phyloP scores from a whole-genome alignment of 2,888 invertebrate genomes.

The Deroplatys truncata region DNA sequence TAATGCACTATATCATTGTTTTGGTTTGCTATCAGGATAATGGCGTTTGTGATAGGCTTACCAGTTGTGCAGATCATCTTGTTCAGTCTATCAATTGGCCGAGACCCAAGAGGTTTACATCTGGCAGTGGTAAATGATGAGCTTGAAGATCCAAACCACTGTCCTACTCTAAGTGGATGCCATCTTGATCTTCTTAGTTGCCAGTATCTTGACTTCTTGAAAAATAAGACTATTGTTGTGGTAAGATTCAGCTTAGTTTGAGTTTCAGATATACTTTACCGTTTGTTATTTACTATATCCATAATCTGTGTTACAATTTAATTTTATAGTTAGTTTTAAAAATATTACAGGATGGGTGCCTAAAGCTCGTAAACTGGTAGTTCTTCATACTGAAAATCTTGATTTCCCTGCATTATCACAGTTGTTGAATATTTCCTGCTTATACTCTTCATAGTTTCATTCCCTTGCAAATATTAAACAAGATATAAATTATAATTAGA shows the following conservation, averaged over 20 bases:
- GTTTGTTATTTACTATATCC: too few relatives aligned
- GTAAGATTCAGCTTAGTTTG: slow-evolving; percentile 47
- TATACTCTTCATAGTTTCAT: too few relatives aligned
- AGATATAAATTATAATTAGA: too few relatives aligned
- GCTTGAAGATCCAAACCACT: slow-evolving; percentile 44
- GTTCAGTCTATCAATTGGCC: slow-evolving; percentile 86
- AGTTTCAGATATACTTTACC: neutral
- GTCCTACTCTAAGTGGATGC: slow-evolving; percentile 50
- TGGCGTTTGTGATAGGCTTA: slow-evolving; percentile 79
- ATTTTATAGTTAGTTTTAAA: too few relatives aligned
- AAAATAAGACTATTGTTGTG: slow-evolving; percentile 61
- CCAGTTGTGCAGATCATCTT: slow-evolving; percentile 82
- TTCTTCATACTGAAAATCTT: too few relatives aligned
- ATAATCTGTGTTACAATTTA: too few relatives aligned
- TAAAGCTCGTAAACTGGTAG: too few relatives aligned
- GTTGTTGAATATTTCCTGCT: too few relatives aligned
- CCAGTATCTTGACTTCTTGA: slow-evolving; percentile 66
- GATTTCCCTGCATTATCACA: too few relatives aligned
- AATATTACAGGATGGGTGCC: too few relatives aligned
- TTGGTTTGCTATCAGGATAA: slow-evolving; percentile 52
- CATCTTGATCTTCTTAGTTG: slow-evolving; percentile 69
- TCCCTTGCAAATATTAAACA: too few relatives aligned
- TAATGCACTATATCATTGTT: neutral
- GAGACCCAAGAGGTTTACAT: slow-evolving; percentile 71
- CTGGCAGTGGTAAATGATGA: slow-evolving; percentile 82